phyloP scores from a whole-genome alignment of 2,888 invertebrate genomes.

The Aphelenchoides bicaudatus region DNA sequence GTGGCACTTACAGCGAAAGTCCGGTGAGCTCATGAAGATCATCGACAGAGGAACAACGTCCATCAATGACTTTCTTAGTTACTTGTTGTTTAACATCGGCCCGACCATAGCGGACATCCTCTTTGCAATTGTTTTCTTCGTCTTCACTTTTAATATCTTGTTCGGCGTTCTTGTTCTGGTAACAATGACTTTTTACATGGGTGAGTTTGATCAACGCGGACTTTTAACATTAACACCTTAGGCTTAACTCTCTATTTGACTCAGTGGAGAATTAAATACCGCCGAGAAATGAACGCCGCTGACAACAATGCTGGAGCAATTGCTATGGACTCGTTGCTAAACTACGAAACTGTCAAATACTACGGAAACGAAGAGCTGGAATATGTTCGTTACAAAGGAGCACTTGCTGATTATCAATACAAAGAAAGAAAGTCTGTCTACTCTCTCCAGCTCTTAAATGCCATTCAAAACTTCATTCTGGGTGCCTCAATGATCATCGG shows the following conservation, averaged over 20 bases:
- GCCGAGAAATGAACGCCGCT: constrained; percentile 85
- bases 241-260: constrained; percentile 77
- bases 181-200: constrained; percentile 86
- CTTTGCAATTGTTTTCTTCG: constrained; percentile 83
- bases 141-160: constrained; percentile 82
- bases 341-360: constrained; percentile 96
- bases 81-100: constrained; percentile 74
- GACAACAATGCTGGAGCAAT: constrained; percentile 84
- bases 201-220: constrained; percentile 68
- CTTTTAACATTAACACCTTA: neutral
- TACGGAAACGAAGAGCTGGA: constrained; percentile 91
- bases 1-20: constrained; percentile 91
- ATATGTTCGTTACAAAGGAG: constrained; percentile 76
- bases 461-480: constrained; percentile 85
- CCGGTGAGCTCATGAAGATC: constrained; percentile 89
- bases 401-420: constrained; percentile 66
- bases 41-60: constrained; percentile 97
- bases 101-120: constrained; percentile 89
- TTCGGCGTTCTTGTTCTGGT: constrained; percentile 89
- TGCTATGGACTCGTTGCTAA: constrained; percentile 83
- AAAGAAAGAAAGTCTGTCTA: constrained; percentile 17
- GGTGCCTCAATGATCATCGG: constrained; percentile 74
- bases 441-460: constrained; percentile 83
- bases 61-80: constrained; percentile 82
- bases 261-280: constrained; percentile 94